phyloP scores from a whole-genome alignment of 2,113 vertebrate genomes.

The Abramis brama region DNA sequence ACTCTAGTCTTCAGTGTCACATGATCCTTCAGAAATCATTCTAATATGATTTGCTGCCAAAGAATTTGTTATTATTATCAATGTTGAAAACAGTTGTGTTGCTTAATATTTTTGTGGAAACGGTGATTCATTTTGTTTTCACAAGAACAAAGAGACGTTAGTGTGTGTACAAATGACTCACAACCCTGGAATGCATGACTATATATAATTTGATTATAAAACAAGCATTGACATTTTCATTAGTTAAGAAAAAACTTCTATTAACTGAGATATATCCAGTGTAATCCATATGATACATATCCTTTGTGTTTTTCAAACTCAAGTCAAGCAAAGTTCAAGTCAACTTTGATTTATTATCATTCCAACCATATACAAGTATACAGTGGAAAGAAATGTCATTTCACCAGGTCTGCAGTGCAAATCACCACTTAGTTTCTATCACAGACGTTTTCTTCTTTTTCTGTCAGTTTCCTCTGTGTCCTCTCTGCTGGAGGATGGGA shows the following conservation, averaged over 20 bases:
- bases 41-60: too few relatives aligned
- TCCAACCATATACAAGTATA: background rate
- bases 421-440: background rate
- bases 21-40: too few relatives aligned
- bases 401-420: background rate
- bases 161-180: background rate
- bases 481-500: background rate
- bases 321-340: background rate
- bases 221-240: background rate
- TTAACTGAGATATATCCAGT: background rate
- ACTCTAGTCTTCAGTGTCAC: too few relatives aligned
- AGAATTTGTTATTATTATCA: too few relatives aligned
- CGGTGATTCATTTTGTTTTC: too few relatives aligned
- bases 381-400: constrained; percentile 19
- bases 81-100: too few relatives aligned
- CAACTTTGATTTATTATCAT: constrained; percentile 8
- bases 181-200: background rate
- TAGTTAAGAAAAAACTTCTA: background rate
- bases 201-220: background rate
- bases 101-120: too few relatives aligned
- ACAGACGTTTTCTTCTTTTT: background rate
- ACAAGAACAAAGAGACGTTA: too few relatives aligned
- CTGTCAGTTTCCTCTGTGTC: background rate
- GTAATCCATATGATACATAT: background rate
- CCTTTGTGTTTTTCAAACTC: background rate